Evolutionary conservation across 2,797 vertebrate genomes (phyloP).

Genomic region (Gymnoscopelus microlampas): DNA sequence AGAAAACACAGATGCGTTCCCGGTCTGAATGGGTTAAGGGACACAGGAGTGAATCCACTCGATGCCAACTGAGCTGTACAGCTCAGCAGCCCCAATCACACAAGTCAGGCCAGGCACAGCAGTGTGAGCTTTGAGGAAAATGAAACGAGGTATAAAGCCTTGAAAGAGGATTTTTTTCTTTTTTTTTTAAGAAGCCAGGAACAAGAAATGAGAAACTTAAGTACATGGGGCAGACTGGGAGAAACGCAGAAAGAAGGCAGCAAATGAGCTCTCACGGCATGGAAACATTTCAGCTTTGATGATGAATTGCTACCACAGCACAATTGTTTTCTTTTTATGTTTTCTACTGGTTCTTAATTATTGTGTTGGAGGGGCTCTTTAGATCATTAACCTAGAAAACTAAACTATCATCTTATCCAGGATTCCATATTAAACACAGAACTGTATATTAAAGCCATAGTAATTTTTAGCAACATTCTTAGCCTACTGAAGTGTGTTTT

Average conservation of each 20-base stretch:
- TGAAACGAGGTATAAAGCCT: slow-evolving; percentile 42
- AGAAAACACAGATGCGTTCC: too few species aligned
- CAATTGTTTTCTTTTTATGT: neutral
- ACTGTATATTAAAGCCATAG: too few species aligned
- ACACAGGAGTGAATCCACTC: slow-evolving; percentile 33
- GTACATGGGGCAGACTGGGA: slow-evolving; percentile 10
- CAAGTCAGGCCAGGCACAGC: slow-evolving; percentile 11
- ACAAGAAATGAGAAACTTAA: slow-evolving; percentile 14
- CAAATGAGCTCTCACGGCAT: neutral
- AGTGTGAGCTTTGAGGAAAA: slow-evolving; percentile 46
- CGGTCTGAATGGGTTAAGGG: too few species aligned
- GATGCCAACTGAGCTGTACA: slow-evolving; percentile 44
- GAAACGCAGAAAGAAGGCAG: neutral
- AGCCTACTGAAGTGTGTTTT: too few species aligned
- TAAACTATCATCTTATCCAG: too few species aligned
- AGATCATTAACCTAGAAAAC: too few species aligned
- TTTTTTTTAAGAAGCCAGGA: slow-evolving; percentile 18
- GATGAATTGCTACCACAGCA: neutral
- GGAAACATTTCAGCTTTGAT: slow-evolving; percentile 5
- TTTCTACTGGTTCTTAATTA: neutral
- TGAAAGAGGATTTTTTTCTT: slow-evolving; percentile 45
- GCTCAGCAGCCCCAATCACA: slow-evolving; percentile 49
- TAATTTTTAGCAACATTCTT: too few species aligned
- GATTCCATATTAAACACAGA: too few species aligned
- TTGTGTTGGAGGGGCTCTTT: too few species aligned